Evolutionary conservation across 2,113 vertebrate species (phyloP).

Genomic region (Oxyruncus cristatus): DNA sequence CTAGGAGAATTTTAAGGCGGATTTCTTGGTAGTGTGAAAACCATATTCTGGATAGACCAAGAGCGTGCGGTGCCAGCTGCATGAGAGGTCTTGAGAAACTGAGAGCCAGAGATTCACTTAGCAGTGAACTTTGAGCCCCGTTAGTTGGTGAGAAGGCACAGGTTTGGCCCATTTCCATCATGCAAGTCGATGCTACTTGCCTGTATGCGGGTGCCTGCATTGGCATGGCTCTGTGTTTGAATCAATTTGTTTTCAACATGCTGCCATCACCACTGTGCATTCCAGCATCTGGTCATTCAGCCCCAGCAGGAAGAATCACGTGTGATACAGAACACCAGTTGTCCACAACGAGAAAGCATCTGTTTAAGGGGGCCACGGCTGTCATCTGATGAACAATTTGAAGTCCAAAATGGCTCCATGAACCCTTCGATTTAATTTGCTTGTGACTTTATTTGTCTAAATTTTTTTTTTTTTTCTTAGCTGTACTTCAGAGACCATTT

Average conservation of each 20-base stretch:
- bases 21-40: not conserved
- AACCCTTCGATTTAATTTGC: not conserved
- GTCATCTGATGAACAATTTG: not conserved
- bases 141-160: not conserved
- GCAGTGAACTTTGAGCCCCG: not conserved
- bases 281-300: not conserved
- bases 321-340: not conserved
- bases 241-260: not conserved
- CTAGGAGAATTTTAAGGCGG: not conserved
- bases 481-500: not conserved
- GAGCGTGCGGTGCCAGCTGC: not conserved
- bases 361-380: not conserved
- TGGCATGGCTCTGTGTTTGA: not conserved
- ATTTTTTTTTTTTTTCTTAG: not conserved
- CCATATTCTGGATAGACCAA: not conserved
- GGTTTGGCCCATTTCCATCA: not conserved
- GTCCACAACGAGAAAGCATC: not conserved
- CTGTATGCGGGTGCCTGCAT: not conserved
- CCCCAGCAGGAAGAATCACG: fast-evolving
- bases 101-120: not conserved
- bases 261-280: fast-evolving
- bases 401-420: not conserved
- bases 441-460: not conserved
- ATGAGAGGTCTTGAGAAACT: not conserved
- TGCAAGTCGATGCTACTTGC: not conserved